Evolutionary conservation across 2,797 vertebrate species (phyloP).

Genomic region (Podargus strigoides): DNA sequence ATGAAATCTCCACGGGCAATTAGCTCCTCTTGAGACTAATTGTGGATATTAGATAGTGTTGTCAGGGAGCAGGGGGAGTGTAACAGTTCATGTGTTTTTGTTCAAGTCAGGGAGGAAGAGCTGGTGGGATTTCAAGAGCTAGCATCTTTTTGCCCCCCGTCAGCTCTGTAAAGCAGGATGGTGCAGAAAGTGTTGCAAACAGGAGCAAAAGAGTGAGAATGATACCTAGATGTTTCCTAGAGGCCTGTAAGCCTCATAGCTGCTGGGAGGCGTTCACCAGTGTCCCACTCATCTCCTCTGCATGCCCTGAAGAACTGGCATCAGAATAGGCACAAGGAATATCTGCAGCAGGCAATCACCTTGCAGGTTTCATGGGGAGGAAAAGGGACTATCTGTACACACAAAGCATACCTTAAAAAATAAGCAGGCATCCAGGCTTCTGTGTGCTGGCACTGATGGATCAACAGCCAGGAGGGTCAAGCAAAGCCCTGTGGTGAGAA

Average conservation of each 20-base stretch:
- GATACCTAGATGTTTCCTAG: not conserved
- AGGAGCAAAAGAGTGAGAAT: not conserved
- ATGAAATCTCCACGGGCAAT: not conserved
- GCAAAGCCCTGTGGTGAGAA: not conserved
- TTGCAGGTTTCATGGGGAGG: not conserved
- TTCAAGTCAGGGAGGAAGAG: not conserved
- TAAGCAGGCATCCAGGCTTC: not conserved
- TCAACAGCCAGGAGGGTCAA: not conserved
- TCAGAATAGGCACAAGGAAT: not conserved
- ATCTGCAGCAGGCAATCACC: not conserved
- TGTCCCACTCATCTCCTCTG: not conserved
- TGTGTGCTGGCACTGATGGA: fast-evolving
- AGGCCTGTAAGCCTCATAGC: not conserved
- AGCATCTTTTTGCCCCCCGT: not conserved
- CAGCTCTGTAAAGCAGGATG: not conserved
- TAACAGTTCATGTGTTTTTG: not conserved
- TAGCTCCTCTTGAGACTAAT: not conserved
- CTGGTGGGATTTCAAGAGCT: not conserved
- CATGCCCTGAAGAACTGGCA: not conserved
- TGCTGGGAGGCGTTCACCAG: not conserved
- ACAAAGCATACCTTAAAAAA: not conserved
- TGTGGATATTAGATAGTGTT: not conserved
- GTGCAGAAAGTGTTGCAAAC: not conserved
- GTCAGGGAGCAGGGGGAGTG: not conserved
- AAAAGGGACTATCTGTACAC: too few relatives aligned